Conservation (phyloP, 2,888 invertebrate genomes). For the Enchytraeus crypticus region DNA sequence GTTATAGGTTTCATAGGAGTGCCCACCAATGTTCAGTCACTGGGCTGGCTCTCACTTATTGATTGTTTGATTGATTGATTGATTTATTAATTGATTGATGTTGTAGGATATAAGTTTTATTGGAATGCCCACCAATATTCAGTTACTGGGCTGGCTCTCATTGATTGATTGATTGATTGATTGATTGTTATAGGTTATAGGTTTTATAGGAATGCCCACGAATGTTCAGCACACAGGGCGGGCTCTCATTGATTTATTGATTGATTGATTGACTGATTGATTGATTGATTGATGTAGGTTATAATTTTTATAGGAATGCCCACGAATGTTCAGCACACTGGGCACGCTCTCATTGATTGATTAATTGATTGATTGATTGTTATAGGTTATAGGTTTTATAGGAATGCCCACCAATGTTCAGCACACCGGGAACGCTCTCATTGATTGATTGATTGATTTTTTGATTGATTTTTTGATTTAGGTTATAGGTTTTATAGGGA, state of each 20-base stretch:
- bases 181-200: too few species aligned
- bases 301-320: background rate
- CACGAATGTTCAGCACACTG: conserved; percentile 13
- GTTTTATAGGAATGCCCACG: too few species aligned
- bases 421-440: too few species aligned
- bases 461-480: background rate
- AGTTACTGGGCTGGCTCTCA: background rate
- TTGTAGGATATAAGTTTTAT: background rate
- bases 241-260: background rate
- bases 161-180: too few species aligned
- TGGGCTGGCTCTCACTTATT: too few species aligned
- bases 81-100: background rate
- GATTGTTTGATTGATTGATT: background rate
- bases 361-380: background rate
- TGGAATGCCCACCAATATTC: background rate
- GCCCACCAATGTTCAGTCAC: too few species aligned
- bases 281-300: background rate
- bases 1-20: too few species aligned
- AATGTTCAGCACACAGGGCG: background rate
- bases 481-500: conserved; percentile 35
- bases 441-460: background rate
- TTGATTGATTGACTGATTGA: background rate
- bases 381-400: background rate
- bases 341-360: too few species aligned
- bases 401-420: too few species aligned